Conservation (phyloP, 2,888 invertebrate species). For the Resseliella maxima region DNA sequence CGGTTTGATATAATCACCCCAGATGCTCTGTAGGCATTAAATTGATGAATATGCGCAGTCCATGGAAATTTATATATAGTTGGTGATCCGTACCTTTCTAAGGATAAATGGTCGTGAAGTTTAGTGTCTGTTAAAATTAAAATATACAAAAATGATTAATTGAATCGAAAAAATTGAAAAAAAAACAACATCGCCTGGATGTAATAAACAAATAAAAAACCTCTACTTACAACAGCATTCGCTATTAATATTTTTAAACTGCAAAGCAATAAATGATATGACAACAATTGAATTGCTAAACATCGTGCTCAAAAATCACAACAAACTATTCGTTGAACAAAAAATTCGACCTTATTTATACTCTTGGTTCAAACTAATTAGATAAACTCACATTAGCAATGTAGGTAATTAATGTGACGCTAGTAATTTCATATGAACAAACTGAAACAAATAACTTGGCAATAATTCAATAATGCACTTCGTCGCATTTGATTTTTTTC, state of each 20-base stretch:
- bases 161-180: slow-evolving; percentile 35
- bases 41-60: neutral
- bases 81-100: slow-evolving; percentile 32
- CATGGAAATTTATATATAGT: neutral
- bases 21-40: slow-evolving; percentile 37
- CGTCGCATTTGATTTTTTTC: slow-evolving; percentile 19
- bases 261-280: slow-evolving; percentile 8
- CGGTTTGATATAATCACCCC: neutral
- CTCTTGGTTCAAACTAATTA: slow-evolving; percentile 2
- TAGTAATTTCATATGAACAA: slow-evolving; percentile 27
- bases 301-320: neutral
- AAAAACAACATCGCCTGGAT: slow-evolving; percentile 26
- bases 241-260: neutral
- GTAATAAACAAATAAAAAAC: slow-evolving; percentile 37
- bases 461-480: slow-evolving; percentile 27
- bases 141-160: slow-evolving; percentile 35
- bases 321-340: slow-evolving; percentile 22
- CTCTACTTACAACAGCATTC: slow-evolving; percentile 38
- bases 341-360: slow-evolving; percentile 28
- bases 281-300: slow-evolving; percentile 22
- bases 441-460: slow-evolving; percentile 25
- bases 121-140: slow-evolving; percentile 30
- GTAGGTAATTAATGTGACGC: neutral
- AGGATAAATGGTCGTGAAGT: slow-evolving; percentile 9
- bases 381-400: neutral